Conservation (phyloP, 2,888 invertebrate species). For the Lycaena phlaeas region DNA sequence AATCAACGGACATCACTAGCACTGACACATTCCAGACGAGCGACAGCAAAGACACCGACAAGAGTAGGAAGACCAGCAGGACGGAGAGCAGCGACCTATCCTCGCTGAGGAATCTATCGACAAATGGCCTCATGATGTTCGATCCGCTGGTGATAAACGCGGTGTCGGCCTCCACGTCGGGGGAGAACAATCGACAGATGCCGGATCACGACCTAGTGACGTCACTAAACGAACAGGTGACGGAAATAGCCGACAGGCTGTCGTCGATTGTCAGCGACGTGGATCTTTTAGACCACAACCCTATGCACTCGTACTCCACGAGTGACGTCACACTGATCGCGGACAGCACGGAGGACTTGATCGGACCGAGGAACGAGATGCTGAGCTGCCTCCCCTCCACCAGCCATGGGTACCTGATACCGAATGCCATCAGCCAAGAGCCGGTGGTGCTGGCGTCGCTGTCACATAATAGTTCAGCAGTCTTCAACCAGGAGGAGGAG, state of each 20-base stretch:
- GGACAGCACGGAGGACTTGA: conserved; percentile 37
- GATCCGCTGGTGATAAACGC: conserved; percentile 63
- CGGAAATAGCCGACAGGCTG: conserved; percentile 60
- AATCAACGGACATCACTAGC: conserved; percentile 32
- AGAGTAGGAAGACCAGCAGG: conserved; percentile 48
- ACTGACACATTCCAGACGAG: conserved; percentile 49
- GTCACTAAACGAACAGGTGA: conserved; percentile 63
- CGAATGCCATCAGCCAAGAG: conserved; percentile 74
- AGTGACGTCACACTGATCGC: conserved; percentile 53
- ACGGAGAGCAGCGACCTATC: conserved; percentile 45
- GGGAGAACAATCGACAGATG: conserved; percentile 40
- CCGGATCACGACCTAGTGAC: conserved; percentile 62
- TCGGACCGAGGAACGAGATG: conserved; percentile 51
- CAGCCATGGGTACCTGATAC: conserved; percentile 76
- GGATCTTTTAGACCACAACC: conserved; percentile 43
- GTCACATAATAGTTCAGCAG: conserved; percentile 60
- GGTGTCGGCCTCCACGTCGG: conserved; percentile 38
- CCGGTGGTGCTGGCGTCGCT: conserved; percentile 67
- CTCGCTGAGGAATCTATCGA: conserved; percentile 56
- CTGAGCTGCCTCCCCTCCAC: conserved; percentile 74
- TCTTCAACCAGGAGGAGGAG: conserved; percentile 57
- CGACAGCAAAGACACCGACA: conserved; percentile 30
- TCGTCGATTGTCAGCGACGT: conserved; percentile 54
- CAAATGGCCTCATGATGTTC: conserved; percentile 64
- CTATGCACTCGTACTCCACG: conserved; percentile 58